These are phyloP conservation scores for Apamea monoglypha DNA, from an alignment of 2,888 invertebrate genomes.

Conservation along the genomic window DNA sequence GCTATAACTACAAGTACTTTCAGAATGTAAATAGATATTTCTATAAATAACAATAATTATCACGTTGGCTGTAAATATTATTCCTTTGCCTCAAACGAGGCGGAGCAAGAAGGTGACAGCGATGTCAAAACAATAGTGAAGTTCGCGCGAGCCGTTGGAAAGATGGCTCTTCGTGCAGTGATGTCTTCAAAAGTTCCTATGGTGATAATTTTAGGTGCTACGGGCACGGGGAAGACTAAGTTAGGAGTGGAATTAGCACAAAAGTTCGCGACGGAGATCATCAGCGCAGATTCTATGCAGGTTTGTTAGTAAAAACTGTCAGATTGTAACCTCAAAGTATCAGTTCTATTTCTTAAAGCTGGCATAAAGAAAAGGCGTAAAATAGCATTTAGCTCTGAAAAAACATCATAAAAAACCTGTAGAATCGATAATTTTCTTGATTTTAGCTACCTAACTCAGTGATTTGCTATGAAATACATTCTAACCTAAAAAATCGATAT, in stretches of 20 bases:
- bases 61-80: conserved; percentile 40
- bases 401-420: not conserved
- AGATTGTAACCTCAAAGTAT: conserved; percentile 78
- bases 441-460: not conserved
- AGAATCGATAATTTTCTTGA: not conserved
- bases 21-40: conserved; percentile 41
- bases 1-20: conserved; percentile 23
- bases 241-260: conserved; percentile 97
- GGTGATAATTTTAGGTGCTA: conserved; percentile 98
- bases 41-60: conserved; percentile 39
- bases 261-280: conserved; percentile 96
- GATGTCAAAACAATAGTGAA: conserved; percentile 84
- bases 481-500: conserved; percentile 55
- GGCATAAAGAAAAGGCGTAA: not conserved
- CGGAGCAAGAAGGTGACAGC: conserved; percentile 26
- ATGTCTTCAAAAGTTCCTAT: conserved; percentile 90
- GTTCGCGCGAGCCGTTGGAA: conserved; percentile 77
- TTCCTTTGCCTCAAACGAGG: conserved; percentile 47
- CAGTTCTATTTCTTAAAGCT: conserved; percentile 15
- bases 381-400: not conserved
- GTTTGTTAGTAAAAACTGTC: conserved; percentile 85
- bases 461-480: conserved; percentile 24
- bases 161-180: conserved; percentile 85
- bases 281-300: conserved; percentile 99
- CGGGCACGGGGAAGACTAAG: conserved; percentile 99